Evolutionary conservation across 2,797 vertebrate species (phyloP).

Genomic region (Yasuhikotakia modesta): DNA sequence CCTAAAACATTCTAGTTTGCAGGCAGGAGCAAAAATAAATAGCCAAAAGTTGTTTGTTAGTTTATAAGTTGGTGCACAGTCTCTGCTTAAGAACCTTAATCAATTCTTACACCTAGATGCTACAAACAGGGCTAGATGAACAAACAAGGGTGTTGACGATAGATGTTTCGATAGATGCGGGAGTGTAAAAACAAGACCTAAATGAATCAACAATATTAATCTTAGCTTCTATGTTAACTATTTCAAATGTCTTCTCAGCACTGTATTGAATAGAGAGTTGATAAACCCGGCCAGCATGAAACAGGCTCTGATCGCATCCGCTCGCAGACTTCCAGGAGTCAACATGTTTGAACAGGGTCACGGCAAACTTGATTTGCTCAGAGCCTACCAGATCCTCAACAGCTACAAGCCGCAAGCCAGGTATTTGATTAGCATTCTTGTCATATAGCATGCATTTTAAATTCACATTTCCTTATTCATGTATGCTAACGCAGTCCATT

Average conservation of each 20-base stretch:
- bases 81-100: background rate
- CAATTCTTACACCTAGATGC: too few relatives aligned
- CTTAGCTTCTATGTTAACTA: background rate
- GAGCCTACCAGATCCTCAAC: conserved; percentile 97
- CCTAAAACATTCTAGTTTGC: background rate
- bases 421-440: conserved; percentile 55
- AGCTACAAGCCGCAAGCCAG: conserved; percentile 98
- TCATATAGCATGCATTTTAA: background rate
- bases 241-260: conserved; percentile 74
- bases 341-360: conserved; percentile 99
- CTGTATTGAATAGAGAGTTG: conserved; percentile 91
- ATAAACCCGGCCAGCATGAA: conserved; percentile 99
- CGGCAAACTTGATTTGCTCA: conserved; percentile 93
- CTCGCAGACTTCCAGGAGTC: conserved; percentile 93
- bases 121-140: too few relatives aligned
- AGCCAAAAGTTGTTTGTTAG: background rate
- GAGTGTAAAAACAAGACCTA: background rate
- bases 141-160: too few relatives aligned
- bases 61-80: background rate
- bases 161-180: too few relatives aligned
- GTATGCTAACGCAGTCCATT: background rate
- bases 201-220: conserved; percentile 38
- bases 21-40: background rate
- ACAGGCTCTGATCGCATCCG: conserved; percentile 95
- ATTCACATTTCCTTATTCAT: conserved; percentile 26